These are phyloP conservation scores for Marmota flaviventris DNA, from an alignment of 2,113 vertebrate species.

Conservation along the genomic window DNA sequence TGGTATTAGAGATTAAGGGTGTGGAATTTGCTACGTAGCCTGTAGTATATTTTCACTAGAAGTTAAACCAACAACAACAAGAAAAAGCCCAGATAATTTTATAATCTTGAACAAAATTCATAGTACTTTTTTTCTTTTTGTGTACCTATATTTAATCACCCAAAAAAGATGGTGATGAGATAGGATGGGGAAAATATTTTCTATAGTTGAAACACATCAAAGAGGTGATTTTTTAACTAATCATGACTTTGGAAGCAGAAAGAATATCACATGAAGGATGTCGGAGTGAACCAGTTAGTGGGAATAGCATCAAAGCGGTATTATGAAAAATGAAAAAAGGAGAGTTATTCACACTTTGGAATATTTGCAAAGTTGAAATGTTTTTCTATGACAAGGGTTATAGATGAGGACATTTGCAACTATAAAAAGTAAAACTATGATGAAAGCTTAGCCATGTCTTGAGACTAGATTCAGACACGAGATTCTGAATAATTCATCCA, in stretches of 20 bases:
- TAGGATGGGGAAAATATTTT: neutral
- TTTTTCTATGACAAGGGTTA: neutral
- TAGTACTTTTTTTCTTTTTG: neutral
- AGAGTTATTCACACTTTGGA: neutral
- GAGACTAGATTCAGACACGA: neutral
- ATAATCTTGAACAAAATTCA: neutral
- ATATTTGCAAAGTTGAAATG: conserved; percentile 52
- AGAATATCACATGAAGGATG: neutral
- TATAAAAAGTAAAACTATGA: neutral
- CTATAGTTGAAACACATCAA: neutral
- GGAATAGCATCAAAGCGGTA: neutral
- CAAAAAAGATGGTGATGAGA: neutral
- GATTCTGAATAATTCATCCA: neutral
- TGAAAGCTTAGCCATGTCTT: neutral
- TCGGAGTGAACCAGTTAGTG: neutral
- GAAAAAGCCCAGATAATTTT: neutral
- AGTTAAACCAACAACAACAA: neutral
- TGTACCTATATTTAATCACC: neutral
- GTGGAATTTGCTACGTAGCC: neutral
- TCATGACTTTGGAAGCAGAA: neutral
- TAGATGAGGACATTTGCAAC: neutral
- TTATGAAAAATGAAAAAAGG: conserved; percentile 19
- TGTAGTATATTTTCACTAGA: neutral
- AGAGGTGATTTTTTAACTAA: neutral
- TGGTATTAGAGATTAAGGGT: neutral